Evolutionary conservation across 2,113 vertebrate species (phyloP).

Genomic region (Oryzias javanicus): DNA sequence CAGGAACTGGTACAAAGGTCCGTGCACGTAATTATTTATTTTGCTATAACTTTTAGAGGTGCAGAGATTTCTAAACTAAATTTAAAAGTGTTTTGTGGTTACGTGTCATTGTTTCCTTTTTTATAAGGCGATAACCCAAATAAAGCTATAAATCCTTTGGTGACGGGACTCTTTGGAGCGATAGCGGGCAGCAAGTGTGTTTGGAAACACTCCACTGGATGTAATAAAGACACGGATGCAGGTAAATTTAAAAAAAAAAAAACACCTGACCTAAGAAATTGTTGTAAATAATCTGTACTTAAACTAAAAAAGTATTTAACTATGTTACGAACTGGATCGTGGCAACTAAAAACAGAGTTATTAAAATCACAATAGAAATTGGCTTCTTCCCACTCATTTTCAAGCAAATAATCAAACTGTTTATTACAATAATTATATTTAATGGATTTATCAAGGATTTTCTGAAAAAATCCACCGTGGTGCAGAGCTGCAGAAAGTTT

Average conservation of each 20-base stretch:
- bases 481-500: too few species aligned
- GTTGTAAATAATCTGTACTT: not conserved
- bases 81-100: not conserved
- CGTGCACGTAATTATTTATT: not conserved
- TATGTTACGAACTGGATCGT: too few species aligned
- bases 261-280: not conserved
- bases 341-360: too few species aligned
- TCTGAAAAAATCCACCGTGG: too few species aligned
- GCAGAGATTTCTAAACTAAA: not conserved
- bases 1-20: slow-evolving; percentile 97
- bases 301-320: too few species aligned
- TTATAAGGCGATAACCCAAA: slow-evolving; percentile 84
- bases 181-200: slow-evolving; percentile 91
- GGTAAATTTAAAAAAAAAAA: slow-evolving; percentile 63
- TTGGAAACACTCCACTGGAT: slow-evolving; percentile 94
- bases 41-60: not conserved
- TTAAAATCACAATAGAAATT: too few species aligned
- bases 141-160: slow-evolving; percentile 85
- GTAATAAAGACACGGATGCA: slow-evolving; percentile 98
- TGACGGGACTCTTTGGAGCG: slow-evolving; percentile 88
- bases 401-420: too few species aligned
- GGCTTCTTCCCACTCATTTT: too few species aligned
- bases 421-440: too few species aligned
- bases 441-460: too few species aligned
- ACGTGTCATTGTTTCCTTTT: not conserved